These are phyloP conservation scores for Brachionus koreanus DNA, from an alignment of 1,140 invertebrate species.

Conservation along the genomic window DNA sequence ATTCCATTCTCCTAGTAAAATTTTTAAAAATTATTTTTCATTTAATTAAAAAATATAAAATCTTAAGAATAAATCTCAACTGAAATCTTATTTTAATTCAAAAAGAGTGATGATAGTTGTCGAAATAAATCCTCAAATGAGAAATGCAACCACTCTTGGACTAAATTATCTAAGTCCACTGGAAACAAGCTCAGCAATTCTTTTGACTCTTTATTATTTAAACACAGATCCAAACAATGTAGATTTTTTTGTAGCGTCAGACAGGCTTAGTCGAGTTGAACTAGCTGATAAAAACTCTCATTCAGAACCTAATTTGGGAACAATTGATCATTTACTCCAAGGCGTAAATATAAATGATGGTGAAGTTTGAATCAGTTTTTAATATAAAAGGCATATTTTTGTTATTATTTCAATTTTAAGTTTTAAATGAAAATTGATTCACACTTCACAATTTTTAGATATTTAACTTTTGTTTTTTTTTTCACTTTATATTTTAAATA, in stretches of 20 bases:
- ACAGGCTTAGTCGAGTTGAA: constrained; percentile 9
- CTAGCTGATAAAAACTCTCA: constrained; percentile 25
- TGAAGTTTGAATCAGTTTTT: too few relatives aligned
- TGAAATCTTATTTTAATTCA: constrained; percentile 7
- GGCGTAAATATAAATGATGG: not conserved
- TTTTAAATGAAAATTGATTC: too few relatives aligned
- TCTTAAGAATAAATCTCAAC: constrained; percentile 16
- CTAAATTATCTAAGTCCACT: not conserved
- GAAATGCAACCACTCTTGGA: not conserved
- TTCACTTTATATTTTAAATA: not conserved
- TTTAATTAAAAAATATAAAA: not conserved
- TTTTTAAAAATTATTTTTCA: not conserved
- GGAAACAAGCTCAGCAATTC: not conserved
- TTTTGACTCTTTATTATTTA: constrained; percentile 16
- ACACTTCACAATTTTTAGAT: not conserved
- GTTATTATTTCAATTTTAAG: too few relatives aligned
- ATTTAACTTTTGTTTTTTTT: not conserved
- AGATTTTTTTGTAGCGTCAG: not conserved
- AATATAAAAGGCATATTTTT: too few relatives aligned
- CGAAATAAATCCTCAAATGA: constrained; percentile 37
- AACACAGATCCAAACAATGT: not conserved
- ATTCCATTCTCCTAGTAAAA: not conserved
- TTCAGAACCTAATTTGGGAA: not conserved
- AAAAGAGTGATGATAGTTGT: not conserved
- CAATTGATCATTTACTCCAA: not conserved